Base-by-base conservation (phyloP, 2,113 vertebrate genomes). In the Microtus ochrogaster region DNA sequence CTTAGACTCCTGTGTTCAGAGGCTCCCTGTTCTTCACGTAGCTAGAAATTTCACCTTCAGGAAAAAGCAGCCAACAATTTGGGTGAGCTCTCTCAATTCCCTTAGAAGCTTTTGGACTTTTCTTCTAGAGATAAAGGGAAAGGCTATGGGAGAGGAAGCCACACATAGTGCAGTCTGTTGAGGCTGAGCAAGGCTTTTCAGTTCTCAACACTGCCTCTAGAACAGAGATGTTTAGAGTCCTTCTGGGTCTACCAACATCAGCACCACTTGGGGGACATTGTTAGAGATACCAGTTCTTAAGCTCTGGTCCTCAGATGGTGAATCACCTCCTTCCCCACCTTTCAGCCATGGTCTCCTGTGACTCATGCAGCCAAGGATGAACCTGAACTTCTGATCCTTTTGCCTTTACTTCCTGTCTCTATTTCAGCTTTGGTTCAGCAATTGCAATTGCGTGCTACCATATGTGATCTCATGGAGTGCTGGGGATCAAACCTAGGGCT, bases 11-110 rank as follows among this genome's bases (percentile, higher is more conserved):
- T 85, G 63, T 92, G 28, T 70, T 72, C 77, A 86, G 63, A 66
- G 58, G 22, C 16, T 77, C 49, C 26, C 13, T 88, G 2, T 73
- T 96, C 52, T 77, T 90, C 66, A 73, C 5, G 82, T 86, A 77
- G 28, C 36, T 94, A 55, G 78, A 96, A 65, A 26, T 55, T 85
- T 95, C 63, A 87, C 66, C 86, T 87, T 95, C 22, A 47, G 89
- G 83, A 95, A 92, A 78, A 70, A 55, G 21, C 58, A 70, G 41
- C 68, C 28, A 41, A 76, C 10, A 13, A 36, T 91, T 91, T 87
- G 79, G 33, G 65, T 78, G 26, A 22, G 10, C 3, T 6, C 2
- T 9, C 24, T n/a, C 36, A 66, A 49, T 5, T 82, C 24, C 55
- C 30, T 77, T 63, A 41, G 73, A 21, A 39, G 88, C n/a, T 36